Conservation (phyloP, 2,888 invertebrate species). For the Lasioglossum oenotherae region DNA sequence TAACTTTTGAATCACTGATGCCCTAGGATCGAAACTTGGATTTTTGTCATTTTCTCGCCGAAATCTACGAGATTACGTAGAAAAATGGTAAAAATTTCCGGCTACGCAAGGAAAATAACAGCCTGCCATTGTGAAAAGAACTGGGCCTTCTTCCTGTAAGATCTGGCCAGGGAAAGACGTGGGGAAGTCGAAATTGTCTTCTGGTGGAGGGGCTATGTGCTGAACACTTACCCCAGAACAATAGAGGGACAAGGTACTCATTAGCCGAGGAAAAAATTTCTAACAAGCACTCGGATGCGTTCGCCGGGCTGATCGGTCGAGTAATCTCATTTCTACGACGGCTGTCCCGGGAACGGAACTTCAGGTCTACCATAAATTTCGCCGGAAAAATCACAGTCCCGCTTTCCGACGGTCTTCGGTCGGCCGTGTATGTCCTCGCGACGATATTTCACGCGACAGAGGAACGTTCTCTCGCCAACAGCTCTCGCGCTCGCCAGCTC, state of each 20-base stretch:
- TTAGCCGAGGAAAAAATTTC: not conserved
- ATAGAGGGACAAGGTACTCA: not conserved
- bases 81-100: no score
- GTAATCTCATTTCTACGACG: not conserved
- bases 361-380: conserved; percentile 31
- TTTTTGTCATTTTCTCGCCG: no score
- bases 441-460: conserved; percentile 39
- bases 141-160: not conserved
- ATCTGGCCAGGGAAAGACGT: no score
- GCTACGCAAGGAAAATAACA: no score
- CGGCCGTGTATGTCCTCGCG: not conserved
- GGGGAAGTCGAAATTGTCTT: no score
- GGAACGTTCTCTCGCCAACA: not conserved
- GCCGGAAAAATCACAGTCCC: conserved; percentile 19
- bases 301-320: conserved; percentile 15
- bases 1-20: no score
- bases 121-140: not conserved
- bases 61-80: no score
- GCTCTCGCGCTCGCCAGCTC: not conserved
- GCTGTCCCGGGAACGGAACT: conserved; percentile 18
- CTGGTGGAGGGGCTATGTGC: no score
- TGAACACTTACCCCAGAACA: not conserved
- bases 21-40: no score
- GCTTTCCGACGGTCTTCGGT: not conserved
- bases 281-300: not conserved